A percentile compares a stretch with the other conserved stretches of the same genome.
Conservation (phyloP, 2,113 vertebrate genomes). For the Zosterops japonicus region DNA sequence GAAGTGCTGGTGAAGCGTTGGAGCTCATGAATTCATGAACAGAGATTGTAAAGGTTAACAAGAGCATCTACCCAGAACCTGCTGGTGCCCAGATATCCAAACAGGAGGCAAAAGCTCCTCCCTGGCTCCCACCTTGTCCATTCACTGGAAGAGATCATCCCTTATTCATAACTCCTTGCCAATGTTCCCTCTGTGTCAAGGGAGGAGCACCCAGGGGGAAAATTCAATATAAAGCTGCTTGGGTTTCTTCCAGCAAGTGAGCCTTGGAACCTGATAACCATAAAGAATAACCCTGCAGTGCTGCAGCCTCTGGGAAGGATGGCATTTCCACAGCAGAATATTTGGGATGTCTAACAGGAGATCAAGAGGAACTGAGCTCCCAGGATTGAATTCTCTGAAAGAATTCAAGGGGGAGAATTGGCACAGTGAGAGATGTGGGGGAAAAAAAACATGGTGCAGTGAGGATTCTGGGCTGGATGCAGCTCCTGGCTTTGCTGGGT, state of each 20-base stretch:
- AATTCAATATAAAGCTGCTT: neutral
- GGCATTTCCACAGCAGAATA: neutral
- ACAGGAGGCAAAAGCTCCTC: neutral
- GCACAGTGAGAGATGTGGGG: neutral
- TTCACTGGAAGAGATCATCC: neutral
- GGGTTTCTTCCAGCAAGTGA: neutral
- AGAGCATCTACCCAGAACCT: neutral
- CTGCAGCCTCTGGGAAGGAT: neutral
- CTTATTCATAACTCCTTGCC: neutral
- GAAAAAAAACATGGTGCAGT: fast-evolving
- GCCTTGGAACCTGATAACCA: neutral
- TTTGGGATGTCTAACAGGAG: neutral
- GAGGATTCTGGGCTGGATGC: neutral
- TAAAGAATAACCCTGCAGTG: neutral
- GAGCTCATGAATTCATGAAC: fast-evolving
- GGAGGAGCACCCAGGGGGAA: neutral
- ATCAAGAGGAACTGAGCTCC: neutral
- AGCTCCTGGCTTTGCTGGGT: neutral
- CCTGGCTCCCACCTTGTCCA: neutral
- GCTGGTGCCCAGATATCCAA: neutral
- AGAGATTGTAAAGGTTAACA: neutral
- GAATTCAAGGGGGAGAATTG: neutral
- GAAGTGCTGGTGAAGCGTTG: fast-evolving
- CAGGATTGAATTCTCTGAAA: fast-evolving
- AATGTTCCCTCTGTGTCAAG: neutral